Evolutionary conservation across 1,140 invertebrate species (phyloP).

Genomic region (Drosophila melanogaster): DNA sequence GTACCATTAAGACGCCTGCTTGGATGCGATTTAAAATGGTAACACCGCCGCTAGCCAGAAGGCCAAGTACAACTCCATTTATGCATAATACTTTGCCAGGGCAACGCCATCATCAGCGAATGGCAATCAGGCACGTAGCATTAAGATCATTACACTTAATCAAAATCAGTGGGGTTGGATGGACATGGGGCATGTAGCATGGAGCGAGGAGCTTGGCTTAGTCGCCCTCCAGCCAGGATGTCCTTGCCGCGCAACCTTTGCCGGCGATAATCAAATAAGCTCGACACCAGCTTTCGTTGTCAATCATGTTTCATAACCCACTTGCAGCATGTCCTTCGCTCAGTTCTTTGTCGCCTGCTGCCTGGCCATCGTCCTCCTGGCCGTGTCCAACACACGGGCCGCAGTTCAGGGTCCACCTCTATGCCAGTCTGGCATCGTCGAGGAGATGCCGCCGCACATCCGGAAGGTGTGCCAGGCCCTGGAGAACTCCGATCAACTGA

Average conservation of each 20-base stretch:
- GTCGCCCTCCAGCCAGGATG: constrained; percentile 24
- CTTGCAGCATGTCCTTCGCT: constrained; percentile 70
- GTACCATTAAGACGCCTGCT: constrained; percentile 39
- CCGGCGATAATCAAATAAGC: constrained; percentile 42
- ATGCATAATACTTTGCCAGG: constrained; percentile 42
- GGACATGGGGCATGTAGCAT: neutral
- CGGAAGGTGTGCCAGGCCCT: constrained; percentile 80
- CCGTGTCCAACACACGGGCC: constrained; percentile 42
- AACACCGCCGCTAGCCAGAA: constrained; percentile 11
- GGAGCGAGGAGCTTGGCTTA: neutral
- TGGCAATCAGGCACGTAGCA: constrained; percentile 49
- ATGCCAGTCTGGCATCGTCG: constrained; percentile 75
- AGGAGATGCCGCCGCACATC: constrained; percentile 82
- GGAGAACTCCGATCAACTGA: constrained; percentile 81
- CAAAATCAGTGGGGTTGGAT: constrained; percentile 42
- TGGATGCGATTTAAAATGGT: constrained; percentile 28
- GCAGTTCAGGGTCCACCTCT: constrained; percentile 62
- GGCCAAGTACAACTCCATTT: constrained; percentile 26
- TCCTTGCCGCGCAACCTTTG: constrained; percentile 2
- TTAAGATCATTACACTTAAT: constrained; percentile 61
- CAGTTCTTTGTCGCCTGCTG: constrained; percentile 63
- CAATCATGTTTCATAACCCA: constrained; percentile 23
- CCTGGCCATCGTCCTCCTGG: constrained; percentile 58
- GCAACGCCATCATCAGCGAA: constrained; percentile 11
- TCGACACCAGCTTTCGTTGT: constrained; percentile 29